Evolutionary conservation across 2,113 vertebrate species (phyloP), one percentile per base, ranked within the genome.

Genomic region (Neotragus moschatus): DNA sequence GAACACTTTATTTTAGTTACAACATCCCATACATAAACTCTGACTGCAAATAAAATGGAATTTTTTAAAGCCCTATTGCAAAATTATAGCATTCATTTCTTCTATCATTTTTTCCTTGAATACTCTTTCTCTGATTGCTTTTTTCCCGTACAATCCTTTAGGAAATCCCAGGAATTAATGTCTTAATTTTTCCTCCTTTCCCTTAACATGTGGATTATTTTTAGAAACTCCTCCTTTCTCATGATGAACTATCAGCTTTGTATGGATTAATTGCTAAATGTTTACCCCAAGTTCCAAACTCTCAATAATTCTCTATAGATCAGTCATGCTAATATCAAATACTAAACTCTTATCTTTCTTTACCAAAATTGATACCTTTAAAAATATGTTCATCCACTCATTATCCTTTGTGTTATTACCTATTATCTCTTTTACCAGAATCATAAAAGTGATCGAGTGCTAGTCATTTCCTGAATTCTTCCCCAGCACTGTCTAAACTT

Each of bases 1-100:
- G 39, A 45, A 79, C 79, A 82, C 21, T 84, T 97, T 87, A 90
- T 96, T 93, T 93, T 91, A 94, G 39, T 97, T 96, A 90, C 55
- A 89, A 95, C 58, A 94, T 45, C 58, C 14, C 9, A n/a, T 70
- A 56, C 39, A 60, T 19, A 90, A 90, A 90, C 43, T 89, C n/a
- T 70, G 63, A 70, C n/a, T 51, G 6, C 75, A 96, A 84, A 84
- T 73, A 60, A 85, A 77, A 87, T n/a, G 70, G 49, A 95, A 70
- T n/a, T 80, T 95, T 92, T 84, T 15, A 3, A 70, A 92, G 3
- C 15, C 21, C 8, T n/a, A 53, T 43, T 80, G 36, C 26, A 90
- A 92, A 84, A 84, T 63, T 79, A 60, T 58, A 58, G 39, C 25
- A 79, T 55, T 77, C 14, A 51, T 91, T 94, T 84, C 25, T 90